Evolutionary conservation across 2,113 vertebrate genomes (phyloP).

Genomic region (Agapornis roseicollis): DNA sequence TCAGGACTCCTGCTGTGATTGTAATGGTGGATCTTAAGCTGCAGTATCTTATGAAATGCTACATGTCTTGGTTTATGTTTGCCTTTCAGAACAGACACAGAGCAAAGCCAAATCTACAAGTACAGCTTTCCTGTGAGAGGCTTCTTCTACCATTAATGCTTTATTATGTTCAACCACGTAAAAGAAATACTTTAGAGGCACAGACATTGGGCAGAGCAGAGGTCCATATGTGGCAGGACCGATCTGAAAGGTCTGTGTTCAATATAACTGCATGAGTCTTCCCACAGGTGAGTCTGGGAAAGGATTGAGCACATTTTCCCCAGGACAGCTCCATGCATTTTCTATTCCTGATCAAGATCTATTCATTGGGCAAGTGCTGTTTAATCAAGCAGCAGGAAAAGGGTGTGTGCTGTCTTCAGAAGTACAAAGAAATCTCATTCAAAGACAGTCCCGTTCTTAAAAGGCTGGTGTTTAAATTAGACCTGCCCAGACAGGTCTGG

Average conservation of each 20-base stretch:
- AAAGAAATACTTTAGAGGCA: neutral
- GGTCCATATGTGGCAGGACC: neutral
- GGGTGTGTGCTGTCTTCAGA: constrained; percentile 67
- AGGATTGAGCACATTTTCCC: constrained; percentile 46
- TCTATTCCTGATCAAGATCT: constrained; percentile 53
- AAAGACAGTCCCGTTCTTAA: constrained; percentile 58
- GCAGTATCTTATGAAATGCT: neutral
- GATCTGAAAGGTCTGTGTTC: neutral
- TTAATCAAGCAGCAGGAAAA: constrained; percentile 70
- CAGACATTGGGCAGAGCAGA: neutral
- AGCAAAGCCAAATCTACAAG: neutral
- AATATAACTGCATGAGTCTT: neutral
- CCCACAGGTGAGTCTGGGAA: constrained; percentile 66
- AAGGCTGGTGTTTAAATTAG: constrained; percentile 58
- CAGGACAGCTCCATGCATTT: constrained; percentile 42
- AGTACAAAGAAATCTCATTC: constrained; percentile 68
- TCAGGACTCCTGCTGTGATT: neutral
- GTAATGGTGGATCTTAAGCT: neutral
- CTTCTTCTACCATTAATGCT: neutral
- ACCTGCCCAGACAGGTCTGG: constrained; percentile 71
- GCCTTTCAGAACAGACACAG: neutral
- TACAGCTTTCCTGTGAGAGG: neutral
- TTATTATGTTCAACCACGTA: neutral
- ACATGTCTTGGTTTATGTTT: neutral
- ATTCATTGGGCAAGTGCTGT: constrained; percentile 69